Evolutionary conservation across 2,797 vertebrate genomes (phyloP), one percentile per base, ranked within the genome.

Genomic region (Novumbra hubbsi): DNA sequence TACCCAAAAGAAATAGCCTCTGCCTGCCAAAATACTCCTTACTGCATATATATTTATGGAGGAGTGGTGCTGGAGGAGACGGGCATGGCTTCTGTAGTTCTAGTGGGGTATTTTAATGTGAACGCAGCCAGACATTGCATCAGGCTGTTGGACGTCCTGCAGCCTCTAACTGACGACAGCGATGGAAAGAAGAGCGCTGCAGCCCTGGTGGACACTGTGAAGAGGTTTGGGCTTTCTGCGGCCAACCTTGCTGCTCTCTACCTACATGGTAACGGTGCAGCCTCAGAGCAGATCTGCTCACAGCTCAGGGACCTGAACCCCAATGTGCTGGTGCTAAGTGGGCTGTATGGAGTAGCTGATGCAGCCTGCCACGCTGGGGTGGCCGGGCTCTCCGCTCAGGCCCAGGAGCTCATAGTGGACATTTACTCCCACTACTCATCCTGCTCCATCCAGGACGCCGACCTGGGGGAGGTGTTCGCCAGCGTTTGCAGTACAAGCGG

Each of bases 11-110:
- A 92, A 71, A 83, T 93, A 5, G 50, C 32, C 32, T 83, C 88
- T 7, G 68, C 80, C 32, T 92, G 91, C 73, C 83, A 81, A n/a
- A 74, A 86, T 55, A 90, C 88, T 19, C 92, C 93, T 0, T 95
- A 92, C 83, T 91, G 92, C 70, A 60, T 93, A 2, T 95, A 94
- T 78, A 19, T 93, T n/a, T 93, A 91, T 62, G 86, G 79, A 66
- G 85, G 87, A 5, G 77, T 88, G 45, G 28, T 78, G 0, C 80
- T 90, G 19, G 84, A 71, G 64, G 70, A 83, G 21, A 83, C 76
- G 0, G 81, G 82, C 62, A 48, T 27, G 0, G 72, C 80, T 45
- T 86, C 84, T 45, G 89, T 92, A 49, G 68, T 93, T 15, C 89
- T 95, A 5, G 63, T 93, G 32, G 92, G 94, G 0, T 93, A 88